These are phyloP conservation scores for Fregetta grallaria DNA, from an alignment of 2,113 vertebrate genomes.

Conservation along the genomic window DNA sequence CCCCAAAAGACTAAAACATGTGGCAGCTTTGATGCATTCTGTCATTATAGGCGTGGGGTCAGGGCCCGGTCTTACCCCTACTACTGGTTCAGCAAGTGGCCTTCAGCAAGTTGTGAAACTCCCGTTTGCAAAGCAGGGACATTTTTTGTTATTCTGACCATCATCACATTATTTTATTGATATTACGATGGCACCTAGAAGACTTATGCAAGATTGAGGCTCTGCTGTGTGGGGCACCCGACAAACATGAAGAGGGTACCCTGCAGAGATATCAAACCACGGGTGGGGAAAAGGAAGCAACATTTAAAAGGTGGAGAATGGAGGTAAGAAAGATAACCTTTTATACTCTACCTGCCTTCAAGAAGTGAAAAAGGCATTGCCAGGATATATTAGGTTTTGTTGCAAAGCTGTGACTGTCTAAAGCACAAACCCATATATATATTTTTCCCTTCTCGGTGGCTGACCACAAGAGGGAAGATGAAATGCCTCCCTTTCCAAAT, in stretches of 20 bases:
- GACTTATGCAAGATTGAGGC: background rate
- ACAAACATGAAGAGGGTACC: background rate
- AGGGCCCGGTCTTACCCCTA: background rate
- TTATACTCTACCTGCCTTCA: background rate
- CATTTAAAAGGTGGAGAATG: background rate
- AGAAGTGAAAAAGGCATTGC: background rate
- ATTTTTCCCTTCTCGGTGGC: background rate
- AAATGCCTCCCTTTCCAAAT: background rate
- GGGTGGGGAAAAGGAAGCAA: background rate
- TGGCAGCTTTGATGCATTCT: background rate
- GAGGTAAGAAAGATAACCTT: background rate
- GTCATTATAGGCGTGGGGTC: accelerated
- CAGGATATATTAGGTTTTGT: background rate
- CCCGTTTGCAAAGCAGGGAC: background rate
- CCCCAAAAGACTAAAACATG: background rate
- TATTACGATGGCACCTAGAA: background rate
- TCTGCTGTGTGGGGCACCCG: background rate
- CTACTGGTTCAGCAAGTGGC: background rate
- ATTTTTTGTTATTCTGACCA: background rate
- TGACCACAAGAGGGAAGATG: background rate
- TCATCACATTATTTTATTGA: background rate
- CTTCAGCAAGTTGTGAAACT: background rate
- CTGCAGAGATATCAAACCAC: background rate
- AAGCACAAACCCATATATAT: background rate
- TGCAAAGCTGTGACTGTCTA: background rate